Base-by-base conservation (phyloP, 2,113 vertebrate species). In the Beaufortia kweichowensis region DNA sequence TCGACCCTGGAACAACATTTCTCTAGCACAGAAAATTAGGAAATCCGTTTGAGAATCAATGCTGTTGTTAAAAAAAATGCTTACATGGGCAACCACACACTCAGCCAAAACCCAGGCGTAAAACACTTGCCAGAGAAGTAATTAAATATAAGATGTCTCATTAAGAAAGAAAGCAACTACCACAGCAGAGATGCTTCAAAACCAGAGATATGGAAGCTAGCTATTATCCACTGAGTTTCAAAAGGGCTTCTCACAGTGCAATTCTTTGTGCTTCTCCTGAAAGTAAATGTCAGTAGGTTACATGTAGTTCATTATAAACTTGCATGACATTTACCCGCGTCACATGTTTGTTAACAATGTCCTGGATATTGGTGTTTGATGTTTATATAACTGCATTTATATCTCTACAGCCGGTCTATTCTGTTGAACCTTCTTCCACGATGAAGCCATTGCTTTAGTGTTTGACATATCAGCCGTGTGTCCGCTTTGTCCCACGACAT, bases 101-200 rank as follows among this genome's bases (percentile, higher is more conserved):
- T 31, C 65, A 31, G 28, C n/a, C 14, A 48, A 48, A 48, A 48
- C 0, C 75, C 76, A 50, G 55, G 35, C 59, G 12, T 10, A 6
- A 77, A 19, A 67, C 6, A 9, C 56, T 67, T 72, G 33, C 71
- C 69, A 53, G 46, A 28, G 15, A 53, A 48, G 0, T 65, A 33
- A 72, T 56, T 85, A 69, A 83, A 79, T 75, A 72, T 75, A 70
- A 60, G 60, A 28, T 55, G 14, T 15, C 69, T 84, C 56, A 78
- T 76, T 83, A 50, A 64, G 17, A 26, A 24, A 8, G 65, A 73
- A 19, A 41, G 81, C 77, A 50, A 76, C 23, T 41, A 46, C 28
- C 21, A 4, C 39, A 26, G 15, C 29, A 43, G 24, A 24, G 29
- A 24, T 69, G n/a, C 29, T 69, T 69, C 31, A 69, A 55, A 69